Evolutionary conservation across 2,113 vertebrate species (phyloP), one percentile per base, ranked within the genome.

Genomic region (Lota lota): DNA sequence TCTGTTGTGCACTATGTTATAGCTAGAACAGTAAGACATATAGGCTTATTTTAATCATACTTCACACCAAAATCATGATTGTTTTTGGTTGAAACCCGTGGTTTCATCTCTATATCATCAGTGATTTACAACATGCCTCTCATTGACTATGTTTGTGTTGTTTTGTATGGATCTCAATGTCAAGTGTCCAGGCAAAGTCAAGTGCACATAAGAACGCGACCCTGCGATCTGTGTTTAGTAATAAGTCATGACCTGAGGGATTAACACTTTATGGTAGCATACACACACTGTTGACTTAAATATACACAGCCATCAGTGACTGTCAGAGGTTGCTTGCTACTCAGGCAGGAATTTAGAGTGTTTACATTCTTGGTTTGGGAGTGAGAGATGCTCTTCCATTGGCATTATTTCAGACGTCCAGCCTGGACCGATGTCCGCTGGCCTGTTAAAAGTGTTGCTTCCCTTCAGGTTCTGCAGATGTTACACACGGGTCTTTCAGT

Each of bases 331-430:
- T 87, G 79, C 70, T 80, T 70, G 73, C 85, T 77, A 85, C 78
- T 90, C 77, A 85, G 83, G 81, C 86, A 85, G 83, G 87, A 88
- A 90, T 89, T 89, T 86, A 78, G 70, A 83, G 68, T 91, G 90
- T 93, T 93, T 93, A 93, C 90, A 93, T 93, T 93, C 91, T 90
- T 91, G 69, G 80, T 79, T 86, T 80, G 87, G 89, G 91, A 91
- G 89, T 83, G 75, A 88, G 81, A 84, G 81, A 82, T 85, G 80
- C 81, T 83, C 82, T 83, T 75, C 66, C 84, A 87, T 83, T 86
- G 83, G 76, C 70, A 82, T 80, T 75, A 74, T 81, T 81, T 86
- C 81, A 87, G 80, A 75, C 56, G 68, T 70, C 71, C 76, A 64
- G 61, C 78, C 79, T 70, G 73, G 63, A 77, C 63, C 62, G 87